Evolutionary conservation across 2,113 vertebrate genomes (phyloP), one percentile per base, ranked within the genome.

Genomic region (Myotis yumanensis): DNA sequence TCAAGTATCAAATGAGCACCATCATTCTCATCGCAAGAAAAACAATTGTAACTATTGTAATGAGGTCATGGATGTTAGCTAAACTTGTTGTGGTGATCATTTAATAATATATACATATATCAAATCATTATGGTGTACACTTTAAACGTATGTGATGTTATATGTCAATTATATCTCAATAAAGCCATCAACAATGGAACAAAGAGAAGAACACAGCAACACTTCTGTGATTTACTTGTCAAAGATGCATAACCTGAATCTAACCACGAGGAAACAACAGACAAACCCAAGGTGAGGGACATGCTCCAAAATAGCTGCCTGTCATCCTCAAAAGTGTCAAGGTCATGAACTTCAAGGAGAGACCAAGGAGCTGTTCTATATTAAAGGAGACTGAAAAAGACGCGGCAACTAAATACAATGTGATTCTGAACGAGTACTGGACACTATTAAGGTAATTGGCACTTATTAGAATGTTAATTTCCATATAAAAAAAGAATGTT

Each of bases 371-470:
- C 69, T 72, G 6, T 25, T 25, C 32, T 25, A 46, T 15, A 40
- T 30, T 32, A 51, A 66, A 69, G 71, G 40, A 69, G 10, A 71
- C 3, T 18, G 18, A 43, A 43, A 16, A 22, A 68, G 46, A 37
- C 1, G 0, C 2, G 20, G 48, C 40, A 54, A 25, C 22, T 22
- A 37, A 62, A 20, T 7, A 8, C 23, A 46, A 15, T 2, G 22
- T 35, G 62, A 43, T 48, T 62, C 77, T 69, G 35, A 51, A 32
- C n/a, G 11, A 57, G 46, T 2, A 30, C 43, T 16, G 8, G 1
- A 4, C 4, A 4, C 16, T 17, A 20, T 11, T 15, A 71, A 32
- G 59, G 32, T 18, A 22, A 48, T 18, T 57, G 40, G 32, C 12
- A 76, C 62, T 51, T 30, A 75, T 11, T 20, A 68, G 37, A 66